Conservation (phyloP, 2,888 invertebrate species). For the Saturnia pavonia region DNA sequence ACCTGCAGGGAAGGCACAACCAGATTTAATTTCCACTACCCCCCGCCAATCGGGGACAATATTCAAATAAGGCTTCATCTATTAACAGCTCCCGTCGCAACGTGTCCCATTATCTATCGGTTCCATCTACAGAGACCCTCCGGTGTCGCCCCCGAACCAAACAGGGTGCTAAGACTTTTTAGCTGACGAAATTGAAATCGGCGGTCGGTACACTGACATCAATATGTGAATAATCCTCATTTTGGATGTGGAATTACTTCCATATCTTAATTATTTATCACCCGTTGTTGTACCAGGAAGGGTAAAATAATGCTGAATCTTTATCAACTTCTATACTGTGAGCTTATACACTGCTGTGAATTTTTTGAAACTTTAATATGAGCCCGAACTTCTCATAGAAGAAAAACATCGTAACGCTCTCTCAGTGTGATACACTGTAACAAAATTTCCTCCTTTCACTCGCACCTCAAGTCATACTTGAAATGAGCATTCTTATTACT, state of each 20-base stretch:
- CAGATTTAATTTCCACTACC: conserved; percentile 74
- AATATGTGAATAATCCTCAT: background rate
- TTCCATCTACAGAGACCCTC: conserved; percentile 67
- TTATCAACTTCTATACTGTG: too few species aligned
- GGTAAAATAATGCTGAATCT: background rate
- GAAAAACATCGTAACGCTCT: too few species aligned
- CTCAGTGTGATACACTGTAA: too few species aligned
- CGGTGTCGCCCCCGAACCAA: conserved; percentile 36
- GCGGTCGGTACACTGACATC: conserved; percentile 12
- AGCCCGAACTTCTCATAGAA: too few species aligned
- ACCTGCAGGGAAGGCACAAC: conserved; percentile 62
- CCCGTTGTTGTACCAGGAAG: background rate
- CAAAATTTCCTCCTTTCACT: background rate
- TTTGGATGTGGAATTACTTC: background rate
- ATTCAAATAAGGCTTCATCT: conserved; percentile 81
- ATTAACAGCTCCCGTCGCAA: conserved; percentile 74
- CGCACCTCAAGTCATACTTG: too few species aligned
- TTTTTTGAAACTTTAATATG: too few species aligned
- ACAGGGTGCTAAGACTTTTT: conserved; percentile 34
- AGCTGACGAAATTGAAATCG: conserved; percentile 25
- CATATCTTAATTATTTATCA: background rate
- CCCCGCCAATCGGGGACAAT: conserved; percentile 72
- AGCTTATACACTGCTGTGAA: too few species aligned
- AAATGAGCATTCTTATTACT: too few species aligned
- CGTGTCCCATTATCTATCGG: conserved; percentile 74